phyloP scores from a whole-genome alignment of 2,888 invertebrate species.

The Belgica antarctica region DNA sequence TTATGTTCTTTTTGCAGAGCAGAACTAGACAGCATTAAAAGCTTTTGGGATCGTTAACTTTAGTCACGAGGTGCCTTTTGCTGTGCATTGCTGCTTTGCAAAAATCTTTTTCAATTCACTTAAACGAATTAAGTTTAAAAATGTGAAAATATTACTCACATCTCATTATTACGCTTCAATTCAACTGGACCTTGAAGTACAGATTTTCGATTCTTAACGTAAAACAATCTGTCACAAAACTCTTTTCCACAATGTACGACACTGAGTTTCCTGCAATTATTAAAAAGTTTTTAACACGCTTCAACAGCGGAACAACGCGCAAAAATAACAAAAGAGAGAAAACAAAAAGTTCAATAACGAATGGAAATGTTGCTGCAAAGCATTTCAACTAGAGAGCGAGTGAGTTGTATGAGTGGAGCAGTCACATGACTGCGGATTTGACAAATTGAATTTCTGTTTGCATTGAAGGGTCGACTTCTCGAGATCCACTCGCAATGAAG shows the following conservation, averaged over 20 bases:
- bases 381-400: background rate
- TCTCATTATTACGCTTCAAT: background rate
- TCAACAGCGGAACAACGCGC: too few species aligned
- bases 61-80: too few species aligned
- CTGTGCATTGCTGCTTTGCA: too few species aligned
- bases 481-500: background rate
- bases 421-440: conserved; percentile 17
- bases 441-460: conserved; percentile 18
- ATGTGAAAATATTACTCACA: conserved; percentile 1
- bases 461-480: background rate
- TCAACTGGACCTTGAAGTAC: background rate
- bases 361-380: background rate
- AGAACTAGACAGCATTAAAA: too few species aligned
- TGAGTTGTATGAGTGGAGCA: background rate
- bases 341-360: background rate
- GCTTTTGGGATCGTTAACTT: too few species aligned
- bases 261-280: background rate
- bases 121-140: too few species aligned
- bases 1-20: too few species aligned
- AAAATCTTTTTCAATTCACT: too few species aligned
- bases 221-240: background rate
- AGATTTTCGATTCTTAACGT: conserved; percentile 4
- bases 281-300: background rate
- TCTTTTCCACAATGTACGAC: too few species aligned
- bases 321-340: background rate